Base-by-base conservation (phyloP, 2,797 vertebrate species). In the Babyrousa celebensis region DNA sequence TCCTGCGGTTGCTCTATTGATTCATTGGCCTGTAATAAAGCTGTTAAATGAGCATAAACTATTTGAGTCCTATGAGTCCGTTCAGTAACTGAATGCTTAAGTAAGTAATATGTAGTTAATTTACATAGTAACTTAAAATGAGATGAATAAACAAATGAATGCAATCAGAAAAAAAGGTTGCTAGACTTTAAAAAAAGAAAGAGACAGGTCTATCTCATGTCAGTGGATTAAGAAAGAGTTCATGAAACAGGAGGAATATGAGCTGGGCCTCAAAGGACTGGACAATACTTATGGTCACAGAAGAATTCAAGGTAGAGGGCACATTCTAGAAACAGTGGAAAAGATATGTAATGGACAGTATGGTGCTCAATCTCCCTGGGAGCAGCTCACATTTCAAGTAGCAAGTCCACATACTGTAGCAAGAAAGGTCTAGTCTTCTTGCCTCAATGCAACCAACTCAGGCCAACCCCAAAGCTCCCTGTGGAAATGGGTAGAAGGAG, bases 161-260 rank as follows among this genome's bases (percentile, higher is more conserved):
- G 48, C 12, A 84, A 93, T 83, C 5, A 2, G 27, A 86, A 93
- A 68, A 86, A 83, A 94, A 63, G 15, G 25, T 9, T 85, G 16
- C 40, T 56, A 60, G 21, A 11, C 75, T 89, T 93, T 83, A 70
- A 92, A 75, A 92, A 82, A 85, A 68, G 27, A 93, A 85, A 68
- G 27, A 93, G 6, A 82, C 12, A 77, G 16, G 29, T n/a, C 65
- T 77, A 74, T n/a, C 11, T 56, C 17, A 2, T 43, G 21, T 14
- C 58, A 60, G 3, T 15, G 27, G 16, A 60, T 75, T 18, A 70
- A 74, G 21, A 70, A 71, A 36, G 17, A 80, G 18, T 65, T 79
- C 21, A 48, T 74, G 18, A 94, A 83, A 74, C 27, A 32, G 58
- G 54, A 14, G 12, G 6, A 36, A 32, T 56, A 52, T 58, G 17